Base-by-base conservation (phyloP, 2,797 vertebrate genomes). In the Clarias platycephalus region DNA sequence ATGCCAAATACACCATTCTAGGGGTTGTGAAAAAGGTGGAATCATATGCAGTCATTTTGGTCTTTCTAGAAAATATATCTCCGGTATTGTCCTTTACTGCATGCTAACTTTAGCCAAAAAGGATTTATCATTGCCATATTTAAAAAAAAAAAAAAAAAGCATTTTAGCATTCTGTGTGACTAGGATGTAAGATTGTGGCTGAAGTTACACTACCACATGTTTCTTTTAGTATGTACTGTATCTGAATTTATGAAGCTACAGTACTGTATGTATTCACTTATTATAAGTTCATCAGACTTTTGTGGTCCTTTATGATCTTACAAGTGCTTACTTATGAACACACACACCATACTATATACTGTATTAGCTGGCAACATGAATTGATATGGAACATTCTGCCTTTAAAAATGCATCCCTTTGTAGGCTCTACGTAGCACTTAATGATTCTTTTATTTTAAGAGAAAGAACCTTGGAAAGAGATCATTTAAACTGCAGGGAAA, bases 1-100 rank as follows among this genome's bases (percentile, higher is more conserved):
- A 89, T 91, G 94, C 90, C 90, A 93, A 91, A 94, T 90, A 92
- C 91, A 88, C 81, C 92, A 88, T 88, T 91, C 88, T 91, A 90
- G 88, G 88, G 92, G 86, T 92, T 92, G 82, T 89, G 91, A 92
- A 92, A 93, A 89, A 92, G 92, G 87, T 26, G 60, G 80, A 78
- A 80, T 83, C 37, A 68, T 58, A 85, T 72, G 40, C 79, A 86
- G 83, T 85, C 68, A 64, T 84, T 83, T 78, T 22, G 10, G 76
- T 67, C 81, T 82, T 60, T 34, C 66, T 86, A 70, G 66, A 84
- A 76, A 89, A 66, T 62, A 68, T 64, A 55, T 80, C 76, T 77
- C 63, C 24, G 24, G 18, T 55, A 55, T 82, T 70, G 70, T 28
- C 60, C 82, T 80, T 84, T 76, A 84, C 67, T 60, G 79, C 10